Conservation (phyloP, 2,113 vertebrate genomes). For the Capreolus pygargus region DNA sequence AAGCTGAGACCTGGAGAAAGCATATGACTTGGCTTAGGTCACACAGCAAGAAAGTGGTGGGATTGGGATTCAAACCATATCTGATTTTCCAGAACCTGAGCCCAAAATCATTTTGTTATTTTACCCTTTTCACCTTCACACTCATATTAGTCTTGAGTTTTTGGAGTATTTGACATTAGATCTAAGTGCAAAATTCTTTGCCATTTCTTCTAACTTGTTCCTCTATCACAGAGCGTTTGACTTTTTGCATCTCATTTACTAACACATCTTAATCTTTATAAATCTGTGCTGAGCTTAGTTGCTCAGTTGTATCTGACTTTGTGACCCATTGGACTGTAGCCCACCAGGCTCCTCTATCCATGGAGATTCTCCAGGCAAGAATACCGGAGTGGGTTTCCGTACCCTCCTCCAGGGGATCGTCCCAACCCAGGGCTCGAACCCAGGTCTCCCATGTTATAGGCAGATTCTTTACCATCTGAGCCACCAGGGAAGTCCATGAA, state of each 20-base stretch:
- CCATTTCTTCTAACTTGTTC: background rate
- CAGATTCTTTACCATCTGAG: background rate
- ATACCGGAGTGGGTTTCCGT: background rate
- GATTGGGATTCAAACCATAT: background rate
- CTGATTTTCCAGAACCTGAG: background rate
- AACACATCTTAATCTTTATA: background rate
- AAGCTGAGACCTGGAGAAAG: background rate
- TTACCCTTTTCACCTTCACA: background rate
- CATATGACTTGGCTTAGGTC: background rate
- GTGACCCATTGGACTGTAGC: background rate
- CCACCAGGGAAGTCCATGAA: background rate
- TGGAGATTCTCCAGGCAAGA: background rate
- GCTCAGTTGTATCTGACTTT: background rate
- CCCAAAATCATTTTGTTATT: background rate
- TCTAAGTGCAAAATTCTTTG: background rate
- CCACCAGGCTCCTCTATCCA: background rate
- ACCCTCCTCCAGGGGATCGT: background rate
- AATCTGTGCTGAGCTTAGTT: background rate
- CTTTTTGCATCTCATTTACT: background rate
- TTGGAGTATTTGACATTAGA: background rate
- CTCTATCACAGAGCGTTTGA: background rate
- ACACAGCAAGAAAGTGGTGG: background rate
- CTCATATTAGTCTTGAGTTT: background rate
- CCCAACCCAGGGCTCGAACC: background rate
- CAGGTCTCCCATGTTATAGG: background rate